Conservation (phyloP, 2,797 vertebrate species). For the Microcaecilia unicolor region DNA sequence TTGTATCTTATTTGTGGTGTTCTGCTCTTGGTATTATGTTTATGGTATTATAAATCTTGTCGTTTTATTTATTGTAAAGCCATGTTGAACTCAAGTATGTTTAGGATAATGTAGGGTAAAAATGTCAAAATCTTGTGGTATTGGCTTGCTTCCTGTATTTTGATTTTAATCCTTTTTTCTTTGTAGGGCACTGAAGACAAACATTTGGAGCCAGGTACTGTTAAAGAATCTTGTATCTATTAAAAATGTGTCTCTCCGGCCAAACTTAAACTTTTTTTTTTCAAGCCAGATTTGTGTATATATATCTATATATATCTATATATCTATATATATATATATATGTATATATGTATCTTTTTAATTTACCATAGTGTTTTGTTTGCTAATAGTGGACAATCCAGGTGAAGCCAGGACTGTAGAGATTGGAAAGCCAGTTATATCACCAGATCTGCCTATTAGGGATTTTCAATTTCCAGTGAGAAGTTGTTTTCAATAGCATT, state of each 20-base stretch:
- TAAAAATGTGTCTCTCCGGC: constrained; percentile 16
- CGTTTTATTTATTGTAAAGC: too few relatives aligned
- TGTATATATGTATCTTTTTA: constrained; percentile 21
- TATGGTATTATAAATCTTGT: too few relatives aligned
- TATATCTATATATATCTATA: too few relatives aligned
- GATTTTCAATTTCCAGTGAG: constrained; percentile 1
- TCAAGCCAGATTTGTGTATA: constrained; percentile 37
- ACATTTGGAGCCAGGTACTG: constrained; percentile 84
- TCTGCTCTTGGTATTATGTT: too few relatives aligned
- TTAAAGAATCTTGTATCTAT: constrained; percentile 29
- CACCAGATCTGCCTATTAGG: constrained; percentile 72
- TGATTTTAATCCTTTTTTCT: constrained; percentile 9
- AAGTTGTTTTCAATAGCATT: too few relatives aligned
- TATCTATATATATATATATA: too few relatives aligned
- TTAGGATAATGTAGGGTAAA: too few relatives aligned
- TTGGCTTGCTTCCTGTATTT: not conserved
- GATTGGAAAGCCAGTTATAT: constrained; percentile 90
- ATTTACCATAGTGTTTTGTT: constrained; percentile 18
- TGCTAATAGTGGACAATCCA: constrained; percentile 41
- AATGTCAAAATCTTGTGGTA: too few relatives aligned
- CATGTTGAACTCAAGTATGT: too few relatives aligned
- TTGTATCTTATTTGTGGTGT: too few relatives aligned
- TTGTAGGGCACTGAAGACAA: constrained; percentile 56
- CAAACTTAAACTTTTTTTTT: too few relatives aligned
- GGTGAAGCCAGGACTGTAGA: constrained; percentile 63